A percentile compares a stretch with the other conserved stretches of the same genome.
Evolutionary conservation across 2,797 vertebrate genomes (phyloP).

Genomic region (Lepilemur septentrionalis): DNA sequence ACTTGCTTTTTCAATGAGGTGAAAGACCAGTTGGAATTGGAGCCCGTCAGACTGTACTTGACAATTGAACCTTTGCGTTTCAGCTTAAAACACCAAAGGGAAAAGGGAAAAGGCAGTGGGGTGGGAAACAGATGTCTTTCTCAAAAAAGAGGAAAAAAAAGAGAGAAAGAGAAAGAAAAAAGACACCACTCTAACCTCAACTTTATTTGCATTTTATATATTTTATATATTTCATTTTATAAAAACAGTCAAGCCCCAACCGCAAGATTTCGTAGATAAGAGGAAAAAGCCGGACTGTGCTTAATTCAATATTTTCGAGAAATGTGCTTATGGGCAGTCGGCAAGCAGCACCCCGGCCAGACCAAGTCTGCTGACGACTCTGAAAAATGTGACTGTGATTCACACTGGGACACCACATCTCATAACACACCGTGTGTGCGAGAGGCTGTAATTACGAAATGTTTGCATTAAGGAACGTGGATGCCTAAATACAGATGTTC

Average conservation of each 20-base stretch:
- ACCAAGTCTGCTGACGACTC: conserved; percentile 88
- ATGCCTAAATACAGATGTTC: conserved; percentile 90
- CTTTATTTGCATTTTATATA: conserved; percentile 83
- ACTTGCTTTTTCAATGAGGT: conserved; percentile 53
- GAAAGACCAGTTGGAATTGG: conserved; percentile 69
- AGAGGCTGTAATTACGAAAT: conserved; percentile 88
- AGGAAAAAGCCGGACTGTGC: conserved; percentile 86
- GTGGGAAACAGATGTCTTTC: conserved; percentile 81
- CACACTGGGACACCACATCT: conserved; percentile 88
- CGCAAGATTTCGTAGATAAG: conserved; percentile 90
- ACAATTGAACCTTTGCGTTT: conserved; percentile 78
- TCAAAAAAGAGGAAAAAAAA: neutral
- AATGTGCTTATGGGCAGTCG: conserved; percentile 84
- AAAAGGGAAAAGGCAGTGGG: neutral
- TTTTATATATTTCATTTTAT: conserved; percentile 88
- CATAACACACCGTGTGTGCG: conserved; percentile 85
- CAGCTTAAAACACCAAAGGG: conserved; percentile 65
- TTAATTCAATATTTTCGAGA: conserved; percentile 89
- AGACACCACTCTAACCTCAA: conserved; percentile 74
- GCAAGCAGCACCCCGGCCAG: conserved; percentile 84
- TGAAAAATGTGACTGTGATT: conserved; percentile 88
- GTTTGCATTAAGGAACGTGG: conserved; percentile 88
- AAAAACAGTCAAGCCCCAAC: conserved; percentile 86
- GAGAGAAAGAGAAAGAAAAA: conserved; percentile 24
- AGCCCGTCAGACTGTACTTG: conserved; percentile 71